phyloP scores from a whole-genome alignment of 2,797 vertebrate genomes.

The Enteromius viviparus region DNA sequence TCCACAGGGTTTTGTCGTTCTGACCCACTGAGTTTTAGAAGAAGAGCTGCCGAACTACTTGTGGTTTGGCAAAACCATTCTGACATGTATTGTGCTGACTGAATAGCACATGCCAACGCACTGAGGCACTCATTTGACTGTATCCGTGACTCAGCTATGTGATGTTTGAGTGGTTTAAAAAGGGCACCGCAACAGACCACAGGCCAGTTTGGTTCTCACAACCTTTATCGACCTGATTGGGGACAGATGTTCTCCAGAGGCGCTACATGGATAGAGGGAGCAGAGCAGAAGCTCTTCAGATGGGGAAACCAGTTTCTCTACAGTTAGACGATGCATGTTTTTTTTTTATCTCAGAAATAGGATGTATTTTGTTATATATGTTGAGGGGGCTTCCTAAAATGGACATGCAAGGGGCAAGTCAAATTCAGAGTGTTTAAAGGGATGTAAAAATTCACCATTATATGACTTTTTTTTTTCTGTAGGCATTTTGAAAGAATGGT shows the following conservation, averaged over 20 bases:
- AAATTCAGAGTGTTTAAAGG: neutral
- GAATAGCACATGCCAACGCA: conserved; percentile 6
- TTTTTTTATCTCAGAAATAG: neutral
- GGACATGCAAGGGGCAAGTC: neutral
- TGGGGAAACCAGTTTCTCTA: neutral
- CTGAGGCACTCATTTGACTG: conserved; percentile 22
- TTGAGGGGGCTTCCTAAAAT: neutral
- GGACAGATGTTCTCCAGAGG: conserved; percentile 32
- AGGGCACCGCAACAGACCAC: neutral
- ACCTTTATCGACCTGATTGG: conserved; percentile 33
- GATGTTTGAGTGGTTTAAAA: conserved; percentile 13
- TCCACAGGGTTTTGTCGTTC: conserved; percentile 12
- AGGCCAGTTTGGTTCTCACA: conserved; percentile 45
- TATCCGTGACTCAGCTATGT: conserved; percentile 36
- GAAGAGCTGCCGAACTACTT: conserved; percentile 11
- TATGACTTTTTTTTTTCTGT: neutral
- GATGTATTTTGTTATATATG: neutral
- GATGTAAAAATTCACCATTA: neutral
- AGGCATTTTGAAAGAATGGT: neutral
- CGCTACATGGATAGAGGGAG: neutral
- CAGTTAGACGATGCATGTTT: neutral
- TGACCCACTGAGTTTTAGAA: conserved; percentile 21
- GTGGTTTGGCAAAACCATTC: conserved; percentile 17
- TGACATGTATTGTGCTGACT: conserved; percentile 27
- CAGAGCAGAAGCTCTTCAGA: neutral